Evolutionary conservation across 64 coral and sea anemone genomes (phyloP).

Genomic region (Trachythela sp.): DNA sequence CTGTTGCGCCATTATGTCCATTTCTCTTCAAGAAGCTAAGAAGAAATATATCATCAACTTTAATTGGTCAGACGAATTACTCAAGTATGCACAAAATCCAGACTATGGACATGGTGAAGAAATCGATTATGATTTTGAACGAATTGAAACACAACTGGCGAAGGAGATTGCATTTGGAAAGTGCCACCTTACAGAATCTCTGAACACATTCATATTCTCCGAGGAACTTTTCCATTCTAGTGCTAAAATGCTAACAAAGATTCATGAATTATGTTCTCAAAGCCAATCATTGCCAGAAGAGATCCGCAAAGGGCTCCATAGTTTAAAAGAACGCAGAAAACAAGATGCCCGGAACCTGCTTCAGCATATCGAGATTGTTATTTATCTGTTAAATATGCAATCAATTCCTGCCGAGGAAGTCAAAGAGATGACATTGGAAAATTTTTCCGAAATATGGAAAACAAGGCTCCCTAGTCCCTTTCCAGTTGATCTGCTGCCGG

Average conservation of each 20-base stretch:
- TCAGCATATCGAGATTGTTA: conserved; percentile 78
- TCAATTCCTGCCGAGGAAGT: conserved; percentile 46
- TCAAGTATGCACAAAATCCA: conserved; percentile 66
- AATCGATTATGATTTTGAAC: conserved; percentile 63
- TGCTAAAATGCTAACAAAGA: conserved; percentile 62
- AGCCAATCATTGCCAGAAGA: conserved; percentile 27
- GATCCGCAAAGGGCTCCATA: conserved; percentile 36
- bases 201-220: conserved; percentile 73
- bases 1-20: conserved; percentile 25
- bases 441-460: conserved; percentile 73
- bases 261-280: conserved; percentile 64
- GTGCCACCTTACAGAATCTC: conserved; percentile 55
- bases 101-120: conserved; percentile 77
- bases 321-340: conserved; percentile 50
- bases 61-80: conserved; percentile 69
- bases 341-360: conserved; percentile 61
- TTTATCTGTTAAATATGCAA: conserved; percentile 70
- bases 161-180: conserved; percentile 67
- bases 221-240: conserved; percentile 80
- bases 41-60: conserved; percentile 82
- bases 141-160: conserved; percentile 74
- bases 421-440: conserved; percentile 17
- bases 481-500: conserved; percentile 58
- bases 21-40: conserved; percentile 77
- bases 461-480: conserved; percentile 61